Evolutionary conservation across 2,797 vertebrate species (phyloP).

Genomic region (Carapus acus): DNA sequence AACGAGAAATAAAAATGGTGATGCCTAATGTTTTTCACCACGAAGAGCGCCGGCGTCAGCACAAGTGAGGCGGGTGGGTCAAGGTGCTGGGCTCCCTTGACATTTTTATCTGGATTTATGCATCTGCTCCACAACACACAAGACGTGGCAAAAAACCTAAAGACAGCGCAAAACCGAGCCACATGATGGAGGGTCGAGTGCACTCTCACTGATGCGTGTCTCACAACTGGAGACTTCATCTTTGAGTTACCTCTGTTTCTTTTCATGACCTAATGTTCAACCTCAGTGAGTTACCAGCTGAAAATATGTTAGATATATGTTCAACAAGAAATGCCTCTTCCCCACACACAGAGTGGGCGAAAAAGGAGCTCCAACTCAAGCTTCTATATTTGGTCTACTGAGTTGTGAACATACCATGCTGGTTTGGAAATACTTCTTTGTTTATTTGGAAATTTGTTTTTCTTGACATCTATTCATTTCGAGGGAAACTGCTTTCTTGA

Average conservation of each 20-base stretch:
- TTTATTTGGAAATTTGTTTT: too few species aligned
- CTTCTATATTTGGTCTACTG: too few species aligned
- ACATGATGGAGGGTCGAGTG: slow-evolving; percentile 27
- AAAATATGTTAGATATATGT: too few species aligned
- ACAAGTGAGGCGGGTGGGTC: slow-evolving; percentile 9
- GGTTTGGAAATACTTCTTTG: too few species aligned
- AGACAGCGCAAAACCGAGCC: slow-evolving; percentile 35
- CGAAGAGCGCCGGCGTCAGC: slow-evolving; percentile 14
- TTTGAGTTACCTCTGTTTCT: slow-evolving; percentile 34
- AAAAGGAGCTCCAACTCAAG: too few species aligned
- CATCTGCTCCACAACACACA: slow-evolving; percentile 22
- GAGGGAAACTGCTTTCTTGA: too few species aligned
- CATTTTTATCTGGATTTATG: slow-evolving; percentile 41
- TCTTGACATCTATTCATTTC: too few species aligned
- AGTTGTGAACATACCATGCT: too few species aligned
- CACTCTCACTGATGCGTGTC: slow-evolving; percentile 21
- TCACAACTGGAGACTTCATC: slow-evolving; percentile 26
- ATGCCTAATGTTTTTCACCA: too few species aligned
- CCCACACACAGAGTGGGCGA: slow-evolving; percentile 8
- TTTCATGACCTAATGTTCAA: slow-evolving; percentile 35
- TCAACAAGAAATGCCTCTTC: too few species aligned
- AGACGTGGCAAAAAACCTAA: slow-evolving; percentile 27
- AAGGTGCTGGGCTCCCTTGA: slow-evolving; percentile 22
- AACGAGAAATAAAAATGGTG: too few species aligned
- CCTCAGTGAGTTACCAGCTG: too few species aligned